Percentiles rank a stretch among this genome's conserved stretches.
phyloP scores from a whole-genome alignment of 2,797 vertebrate species.

The Trematomus bernacchii region DNA sequence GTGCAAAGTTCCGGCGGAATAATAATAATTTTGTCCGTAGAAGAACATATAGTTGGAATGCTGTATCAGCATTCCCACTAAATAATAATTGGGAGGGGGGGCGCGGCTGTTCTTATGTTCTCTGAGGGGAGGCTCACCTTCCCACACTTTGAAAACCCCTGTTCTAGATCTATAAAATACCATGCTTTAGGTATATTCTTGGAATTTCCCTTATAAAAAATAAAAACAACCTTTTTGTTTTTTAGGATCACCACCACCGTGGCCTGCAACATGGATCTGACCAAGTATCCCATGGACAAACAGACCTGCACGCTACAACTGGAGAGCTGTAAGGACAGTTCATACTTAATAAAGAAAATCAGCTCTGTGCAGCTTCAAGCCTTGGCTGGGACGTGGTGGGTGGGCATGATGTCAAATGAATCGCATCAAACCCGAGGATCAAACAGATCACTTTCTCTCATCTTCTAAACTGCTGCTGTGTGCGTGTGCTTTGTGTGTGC shows the following conservation, averaged over 20 bases:
- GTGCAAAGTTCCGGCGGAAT: too few relatives aligned
- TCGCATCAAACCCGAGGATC: slow-evolving; percentile 65
- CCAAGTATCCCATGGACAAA: slow-evolving; percentile 96
- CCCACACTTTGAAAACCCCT: too few relatives aligned
- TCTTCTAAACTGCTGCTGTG: slow-evolving; percentile 43
- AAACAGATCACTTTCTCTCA: slow-evolving; percentile 64
- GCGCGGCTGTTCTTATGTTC: too few relatives aligned
- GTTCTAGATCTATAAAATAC: not conserved
- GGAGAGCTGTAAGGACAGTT: slow-evolving; percentile 91
- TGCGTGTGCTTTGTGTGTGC: slow-evolving; percentile 1
- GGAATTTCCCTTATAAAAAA: not conserved
- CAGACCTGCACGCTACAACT: slow-evolving; percentile 94
- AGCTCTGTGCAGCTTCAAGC: slow-evolving; percentile 32
- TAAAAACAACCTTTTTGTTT: not conserved
- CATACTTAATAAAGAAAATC: slow-evolving; percentile 26
- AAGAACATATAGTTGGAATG: too few relatives aligned
- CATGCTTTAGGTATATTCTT: not conserved
- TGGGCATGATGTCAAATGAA: slow-evolving; percentile 54
- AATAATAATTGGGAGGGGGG: too few relatives aligned
- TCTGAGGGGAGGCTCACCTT: too few relatives aligned
- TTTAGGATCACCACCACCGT: slow-evolving; percentile 92
- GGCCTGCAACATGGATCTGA: slow-evolving; percentile 95
- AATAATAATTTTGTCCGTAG: too few relatives aligned
- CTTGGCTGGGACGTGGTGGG: slow-evolving; percentile 37
- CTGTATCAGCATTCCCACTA: too few relatives aligned